Base-by-base conservation (phyloP, 2,888 invertebrate genomes). In the Lydus trimaculatus region DNA sequence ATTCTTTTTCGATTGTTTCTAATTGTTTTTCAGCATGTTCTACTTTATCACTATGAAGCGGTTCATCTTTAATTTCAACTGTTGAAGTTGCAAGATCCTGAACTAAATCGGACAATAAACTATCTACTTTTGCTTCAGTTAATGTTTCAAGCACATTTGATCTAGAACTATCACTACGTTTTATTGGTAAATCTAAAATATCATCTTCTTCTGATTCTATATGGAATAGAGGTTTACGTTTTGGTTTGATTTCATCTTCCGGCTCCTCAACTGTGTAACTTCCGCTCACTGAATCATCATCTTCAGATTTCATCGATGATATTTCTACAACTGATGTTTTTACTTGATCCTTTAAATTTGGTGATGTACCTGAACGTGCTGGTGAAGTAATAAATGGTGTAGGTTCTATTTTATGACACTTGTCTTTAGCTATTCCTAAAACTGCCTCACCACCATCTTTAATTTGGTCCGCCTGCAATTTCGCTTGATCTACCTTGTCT, bases 171-270 rank as follows among this genome's bases (percentile, higher is more conserved):
- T 78, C 80, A 43, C 79, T 76, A 66, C 76, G 39, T 62, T 68
- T 66, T 31, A 31, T 67, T 31, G 56, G 65, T 66, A 61, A 20
- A 48, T 74, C 75, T 25, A 71, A 61, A n/a, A 78, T 72, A 64
- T 81, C 81, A 63, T 85, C 85, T 43, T 85, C 86, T 75, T 85
- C 86, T 13, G 87, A 87, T 75, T 86, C 86, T 71, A 87, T 81
- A 68, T 84, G 83, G 73, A 87, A 87, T 66, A 87, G 75, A 11
- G 86, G 85, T 76, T 84, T 85, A 58, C 8, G 64, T 61, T 43
- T 61, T 8, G 13, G 11, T 25, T 62, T 58, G 8, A 7, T 39
- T 61, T 4, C 63, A 17, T 78, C 78, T 61, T 75, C 75, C 7
- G 80, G 79, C 64, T 80, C 80, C 2, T 77, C 78, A 11, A 80